Base-by-base conservation (phyloP, 1,140 invertebrate genomes). In the Scaptomyza montana region DNA sequence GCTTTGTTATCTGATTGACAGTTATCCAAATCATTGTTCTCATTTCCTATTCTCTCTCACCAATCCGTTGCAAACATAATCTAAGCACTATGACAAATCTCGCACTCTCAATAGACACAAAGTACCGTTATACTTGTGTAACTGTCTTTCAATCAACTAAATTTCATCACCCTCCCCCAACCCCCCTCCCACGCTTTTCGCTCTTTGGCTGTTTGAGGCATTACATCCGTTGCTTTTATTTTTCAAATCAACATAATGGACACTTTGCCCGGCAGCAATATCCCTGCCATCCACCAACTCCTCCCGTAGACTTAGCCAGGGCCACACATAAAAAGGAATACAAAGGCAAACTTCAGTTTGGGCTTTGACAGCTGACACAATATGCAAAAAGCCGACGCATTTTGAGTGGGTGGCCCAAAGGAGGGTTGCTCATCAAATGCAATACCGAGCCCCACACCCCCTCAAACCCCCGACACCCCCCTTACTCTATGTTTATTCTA, bases 211-310 rank as follows among this genome's bases (percentile, higher is more conserved):
- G 66, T 86, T 84, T 74, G 81, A 78, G 81, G 64, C 71, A 68
- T 74, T 53, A 57, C 75, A 77, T 69, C 60, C 70, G 77, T 72
- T 74, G 79, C 79, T 89, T 87, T 89, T 84, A 89, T 84, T 77
- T 84, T 87, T 89, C 84, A 87, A 87, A 87, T 87, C 84, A 87
- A 80, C 84, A 87, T 87, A 87, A 87, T 87, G 84, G 84, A 87
- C 84, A 87, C 79, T 87, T 87, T 87, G 85, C 84, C 84, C 74
- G 62, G 56, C 68, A 74, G 84, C 84, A 70, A 46, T 55, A 36
- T 13, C 41, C 28, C 36, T 50, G 19, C 28, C 33, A 25, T 25
- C 21, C 30, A 7, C 10, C 54, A 30, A 1, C 30, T 43, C 28
- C 56, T 7, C 9, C 13, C 6, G 19, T 13, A 41, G 45, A 30